Evolutionary conservation across 2,797 vertebrate species (phyloP).

Genomic region (Pangasius macronema): DNA sequence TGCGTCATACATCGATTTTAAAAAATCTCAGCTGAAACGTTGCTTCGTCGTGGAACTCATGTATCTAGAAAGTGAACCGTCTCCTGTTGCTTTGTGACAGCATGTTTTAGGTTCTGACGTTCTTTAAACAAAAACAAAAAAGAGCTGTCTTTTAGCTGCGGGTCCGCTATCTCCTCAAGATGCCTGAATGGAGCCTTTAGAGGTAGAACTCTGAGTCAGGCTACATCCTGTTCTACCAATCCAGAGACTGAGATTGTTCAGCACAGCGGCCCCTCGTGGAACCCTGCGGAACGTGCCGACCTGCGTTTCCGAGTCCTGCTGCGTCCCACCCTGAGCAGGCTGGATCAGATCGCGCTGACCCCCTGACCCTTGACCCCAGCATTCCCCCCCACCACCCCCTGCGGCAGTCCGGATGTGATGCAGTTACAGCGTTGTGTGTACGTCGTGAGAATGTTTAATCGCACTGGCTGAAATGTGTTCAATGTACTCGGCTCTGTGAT

Average conservation of each 20-base stretch:
- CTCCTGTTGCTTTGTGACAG: background rate
- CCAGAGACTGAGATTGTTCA: constrained; percentile 81
- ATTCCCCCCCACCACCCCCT: constrained; percentile 24
- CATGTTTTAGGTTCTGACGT: background rate
- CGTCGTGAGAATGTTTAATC: constrained; percentile 67
- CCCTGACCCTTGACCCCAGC: constrained; percentile 46
- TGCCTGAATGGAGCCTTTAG: no score
- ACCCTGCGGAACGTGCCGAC: constrained; percentile 56
- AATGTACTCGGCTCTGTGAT: constrained; percentile 65
- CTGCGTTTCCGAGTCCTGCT: constrained; percentile 53
- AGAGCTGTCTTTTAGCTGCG: no score
- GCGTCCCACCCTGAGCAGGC: constrained; percentile 65
- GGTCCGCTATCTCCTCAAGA: no score
- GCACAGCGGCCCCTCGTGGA: constrained; percentile 51
- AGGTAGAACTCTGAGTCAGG: constrained; percentile 92
- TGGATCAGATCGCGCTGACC: constrained; percentile 60
- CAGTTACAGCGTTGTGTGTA: constrained; percentile 57
- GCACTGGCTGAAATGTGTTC: constrained; percentile 55
- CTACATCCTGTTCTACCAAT: constrained; percentile 93
- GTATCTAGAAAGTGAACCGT: background rate
- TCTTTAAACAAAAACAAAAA: no score
- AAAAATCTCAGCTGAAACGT: background rate
- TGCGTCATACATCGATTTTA: background rate
- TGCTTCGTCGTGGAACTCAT: background rate
- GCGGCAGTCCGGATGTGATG: constrained; percentile 44